Evolutionary conservation across 2,113 vertebrate genomes (phyloP), one percentile per base, ranked within the genome.

Genomic region (Erythrolamprus reginae): DNA sequence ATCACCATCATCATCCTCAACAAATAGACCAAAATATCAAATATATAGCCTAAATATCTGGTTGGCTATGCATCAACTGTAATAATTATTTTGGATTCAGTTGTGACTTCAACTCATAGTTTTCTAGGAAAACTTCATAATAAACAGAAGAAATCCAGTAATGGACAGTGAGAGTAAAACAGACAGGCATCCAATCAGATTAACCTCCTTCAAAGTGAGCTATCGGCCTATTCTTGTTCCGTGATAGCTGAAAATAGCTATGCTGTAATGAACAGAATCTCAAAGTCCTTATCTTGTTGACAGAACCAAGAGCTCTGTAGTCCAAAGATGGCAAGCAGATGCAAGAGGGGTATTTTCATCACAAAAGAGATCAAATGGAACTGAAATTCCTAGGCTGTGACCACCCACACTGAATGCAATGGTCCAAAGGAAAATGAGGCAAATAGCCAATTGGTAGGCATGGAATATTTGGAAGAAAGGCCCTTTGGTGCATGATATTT

Each of bases 341-440:
- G 5, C 23, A 58, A 0, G 0, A 55, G 58, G 70, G 45, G 3
- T 70, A 61, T 91, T 94, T 56, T 90, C 26, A 52, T 33, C 10
- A 8, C 50, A 9, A 0, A 52, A 90, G 19, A 24, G 33, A 92
- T 86, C 33, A 89, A 52, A 28, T 84, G 92, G 47, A 0, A 0
- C n/a, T 0, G 0, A 84, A 0, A 0, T n/a, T 84, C 85, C 1
- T 0, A 5, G 13, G 56, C 10, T 83, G 17, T 0, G 0, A 0
- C 47, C 89, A 87, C 8, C 65, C 2, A 42, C 28, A 90, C 45
- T 77, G 4, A 1, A 93, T 90, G 24, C 47, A 0, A 4, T 15
- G 53, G 48, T 19, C 10, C n/a, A 42, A 0, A 0, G 51, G 65
- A 53, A 92, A 87, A 90, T 3, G 28, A 42, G 45, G 94, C 19